phyloP scores from a whole-genome alignment of 2,797 vertebrate genomes.

The Tinamus major region DNA sequence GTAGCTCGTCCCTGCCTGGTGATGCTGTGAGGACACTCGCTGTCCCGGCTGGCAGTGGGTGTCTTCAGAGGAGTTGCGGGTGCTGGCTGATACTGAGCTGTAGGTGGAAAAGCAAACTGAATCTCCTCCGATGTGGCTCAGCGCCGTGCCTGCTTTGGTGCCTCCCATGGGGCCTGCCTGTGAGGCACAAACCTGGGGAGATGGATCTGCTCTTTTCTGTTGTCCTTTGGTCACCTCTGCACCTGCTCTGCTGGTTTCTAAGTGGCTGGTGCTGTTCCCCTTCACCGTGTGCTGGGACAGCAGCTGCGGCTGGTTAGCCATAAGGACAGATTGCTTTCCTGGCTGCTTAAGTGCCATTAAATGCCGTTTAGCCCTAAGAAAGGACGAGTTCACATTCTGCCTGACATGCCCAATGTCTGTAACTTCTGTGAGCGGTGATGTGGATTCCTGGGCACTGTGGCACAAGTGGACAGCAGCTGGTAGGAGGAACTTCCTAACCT shows the following conservation, averaged over 20 bases:
- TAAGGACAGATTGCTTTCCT: constrained; percentile 17
- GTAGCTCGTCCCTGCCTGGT: neutral
- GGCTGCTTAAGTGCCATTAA: constrained; percentile 14
- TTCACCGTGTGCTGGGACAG: neutral
- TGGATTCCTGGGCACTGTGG: constrained; percentile 32
- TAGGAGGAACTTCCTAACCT: constrained; percentile 1
- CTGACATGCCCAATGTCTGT: constrained; percentile 19
- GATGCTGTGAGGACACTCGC: neutral
- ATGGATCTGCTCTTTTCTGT: neutral
- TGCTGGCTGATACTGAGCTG: neutral
- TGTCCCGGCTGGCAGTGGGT: neutral
- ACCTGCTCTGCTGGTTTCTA: neutral
- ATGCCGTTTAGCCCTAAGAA: constrained; percentile 20
- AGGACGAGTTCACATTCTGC: constrained; percentile 29
- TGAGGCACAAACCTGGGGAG: neutral
- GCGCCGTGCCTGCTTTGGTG: neutral
- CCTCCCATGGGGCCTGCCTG: neutral
- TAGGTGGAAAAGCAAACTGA: accelerated
- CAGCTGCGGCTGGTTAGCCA: neutral
- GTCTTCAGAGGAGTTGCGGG: neutral
- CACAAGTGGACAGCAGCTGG: constrained; percentile 11
- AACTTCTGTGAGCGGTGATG: constrained; percentile 30
- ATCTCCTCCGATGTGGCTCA: neutral
- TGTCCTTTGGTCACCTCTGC: neutral
- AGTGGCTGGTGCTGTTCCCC: neutral